Base-by-base conservation (phyloP, 2,888 invertebrate genomes). In the Amblyteles armatorius region DNA sequence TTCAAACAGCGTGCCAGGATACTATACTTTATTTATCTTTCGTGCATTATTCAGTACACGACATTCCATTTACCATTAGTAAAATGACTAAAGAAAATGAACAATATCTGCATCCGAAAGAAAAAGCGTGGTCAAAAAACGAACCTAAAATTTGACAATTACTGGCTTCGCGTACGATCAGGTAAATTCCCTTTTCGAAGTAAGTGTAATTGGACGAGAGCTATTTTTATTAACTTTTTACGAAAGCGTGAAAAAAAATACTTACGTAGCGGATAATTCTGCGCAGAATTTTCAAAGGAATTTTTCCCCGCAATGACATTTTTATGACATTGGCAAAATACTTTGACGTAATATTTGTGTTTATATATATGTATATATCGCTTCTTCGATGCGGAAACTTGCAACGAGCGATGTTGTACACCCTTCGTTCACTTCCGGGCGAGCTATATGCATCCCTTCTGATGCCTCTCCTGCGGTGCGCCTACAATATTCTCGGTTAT, bases 1-100 rank as follows among this genome's bases (percentile, higher is more conserved):
- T 2, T 67, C 26, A 73, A 81, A 40, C 57, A 67, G 60, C 40
- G 26, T 44, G 57, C 63, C 76, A 55, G 29, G 60, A 36, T 50
- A 48, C 29, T 19, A 22, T n/a, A 60, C 19, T 22, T 48, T 36
- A 40, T 57, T 26, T 33, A 72, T 52, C 33, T 44, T 71, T 81
- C 33, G 77, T 84, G 63, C 60, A 81, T 81, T 80, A 83, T 76
- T 81, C 81, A 81, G 29, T 57, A 33, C 44, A 60, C 48, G n/a
- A 65, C 36, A 33, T 72, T 71, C 57, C 69, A 71, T 71, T 68
- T 57, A 63, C 16, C 26, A 7, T 19, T 33, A 63, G 55, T 65
- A 65, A 60, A 33, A 55, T 26, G 26, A 26, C 26, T 26, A 26
- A 26, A 26, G 26, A 36, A 73, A 67, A 72, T 33, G 40, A 67